Conservation (phyloP, 2,113 vertebrate species). For the Indri indri region DNA sequence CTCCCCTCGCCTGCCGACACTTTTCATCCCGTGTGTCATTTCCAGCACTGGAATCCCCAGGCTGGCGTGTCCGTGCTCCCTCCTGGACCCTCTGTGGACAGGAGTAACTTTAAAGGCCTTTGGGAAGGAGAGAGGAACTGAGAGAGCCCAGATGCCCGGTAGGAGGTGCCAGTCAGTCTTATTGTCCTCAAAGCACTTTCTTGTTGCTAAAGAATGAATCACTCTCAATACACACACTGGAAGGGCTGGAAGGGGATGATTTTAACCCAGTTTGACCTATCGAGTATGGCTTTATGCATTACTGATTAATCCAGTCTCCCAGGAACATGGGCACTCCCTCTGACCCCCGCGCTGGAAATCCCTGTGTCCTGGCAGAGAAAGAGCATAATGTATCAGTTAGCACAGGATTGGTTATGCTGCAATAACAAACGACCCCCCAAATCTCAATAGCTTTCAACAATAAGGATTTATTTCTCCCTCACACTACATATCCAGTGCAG, state of each 20-base stretch:
- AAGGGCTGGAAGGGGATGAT: neutral
- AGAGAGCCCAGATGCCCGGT: neutral
- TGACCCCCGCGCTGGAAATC: neutral
- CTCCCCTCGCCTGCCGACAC: neutral
- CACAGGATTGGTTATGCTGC: neutral
- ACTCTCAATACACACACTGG: neutral
- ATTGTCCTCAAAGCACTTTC: constrained; percentile 45
- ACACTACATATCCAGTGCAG: rapidly evolving
- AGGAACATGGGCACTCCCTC: neutral
- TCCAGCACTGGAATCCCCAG: neutral
- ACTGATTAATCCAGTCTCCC: neutral
- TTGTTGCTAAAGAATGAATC: constrained; percentile 22
- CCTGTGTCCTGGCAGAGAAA: neutral
- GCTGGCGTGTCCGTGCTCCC: neutral
- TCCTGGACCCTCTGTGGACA: neutral
- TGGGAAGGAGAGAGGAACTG: neutral
- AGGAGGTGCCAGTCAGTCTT: neutral
- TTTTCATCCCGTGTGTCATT: neutral
- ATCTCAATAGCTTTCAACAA: neutral
- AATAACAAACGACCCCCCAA: neutral
- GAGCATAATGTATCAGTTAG: neutral
- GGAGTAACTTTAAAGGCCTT: neutral
- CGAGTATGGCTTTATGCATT: neutral
- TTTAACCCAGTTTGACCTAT: neutral
- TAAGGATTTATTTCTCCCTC: neutral